phyloP scores from a whole-genome alignment of 2,888 invertebrate genomes.

The Oxyscelio sp. region DNA sequence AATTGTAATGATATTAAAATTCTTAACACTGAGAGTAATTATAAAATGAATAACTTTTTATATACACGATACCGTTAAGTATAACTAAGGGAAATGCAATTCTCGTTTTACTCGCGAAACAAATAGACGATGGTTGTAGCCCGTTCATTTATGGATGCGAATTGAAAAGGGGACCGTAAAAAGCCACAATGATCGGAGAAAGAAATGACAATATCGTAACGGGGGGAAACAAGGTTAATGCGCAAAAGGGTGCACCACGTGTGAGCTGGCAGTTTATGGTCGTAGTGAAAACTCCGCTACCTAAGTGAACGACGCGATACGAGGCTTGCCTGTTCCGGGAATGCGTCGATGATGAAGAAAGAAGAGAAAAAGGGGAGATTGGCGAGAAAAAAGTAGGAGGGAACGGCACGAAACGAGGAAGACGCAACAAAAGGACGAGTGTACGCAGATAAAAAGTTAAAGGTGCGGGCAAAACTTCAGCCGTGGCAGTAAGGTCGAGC shows the following conservation, averaged over 20 bases:
- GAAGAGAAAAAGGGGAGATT: slow-evolving; percentile 13
- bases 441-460: slow-evolving; percentile 38
- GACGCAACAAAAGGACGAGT: slow-evolving; percentile 39
- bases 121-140: slow-evolving; percentile 5
- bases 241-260: slow-evolving; percentile 32
- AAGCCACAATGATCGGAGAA: slow-evolving; percentile 28
- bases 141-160: slow-evolving; percentile 35
- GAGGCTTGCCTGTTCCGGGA: slow-evolving; percentile 24
- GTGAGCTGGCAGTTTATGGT: slow-evolving; percentile 41
- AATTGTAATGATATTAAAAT: no score
- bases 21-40: no score
- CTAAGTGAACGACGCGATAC: slow-evolving; percentile 30
- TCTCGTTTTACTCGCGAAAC: slow-evolving; percentile 27
- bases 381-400: slow-evolving; percentile 23
- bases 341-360: slow-evolving; percentile 30
- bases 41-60: no score
- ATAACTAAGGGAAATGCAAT: slow-evolving; percentile 10
- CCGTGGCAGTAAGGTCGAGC: slow-evolving; percentile 36
- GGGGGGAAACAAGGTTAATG: slow-evolving; percentile 49
- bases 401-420: slow-evolving; percentile 17
- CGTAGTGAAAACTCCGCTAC: slow-evolving; percentile 39
- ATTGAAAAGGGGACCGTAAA: slow-evolving; percentile 46
- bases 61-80: background rate
- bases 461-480: slow-evolving; percentile 15
- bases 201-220: slow-evolving; percentile 55